phyloP scores from a whole-genome alignment of 2,888 invertebrate genomes.

The Drosophila greeni region DNA sequence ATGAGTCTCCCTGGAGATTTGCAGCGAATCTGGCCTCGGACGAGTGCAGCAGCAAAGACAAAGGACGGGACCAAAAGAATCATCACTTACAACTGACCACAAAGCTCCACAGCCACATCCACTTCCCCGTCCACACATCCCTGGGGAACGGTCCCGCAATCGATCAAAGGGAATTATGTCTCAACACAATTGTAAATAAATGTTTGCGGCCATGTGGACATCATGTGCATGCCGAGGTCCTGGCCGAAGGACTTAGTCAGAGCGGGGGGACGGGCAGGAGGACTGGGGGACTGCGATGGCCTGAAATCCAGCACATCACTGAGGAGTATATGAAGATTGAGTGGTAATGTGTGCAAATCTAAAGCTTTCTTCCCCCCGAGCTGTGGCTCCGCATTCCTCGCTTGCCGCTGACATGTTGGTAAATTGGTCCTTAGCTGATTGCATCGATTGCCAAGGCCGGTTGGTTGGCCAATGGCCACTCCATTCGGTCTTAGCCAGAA shows the following conservation, averaged over 20 bases:
- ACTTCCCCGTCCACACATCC: slow-evolving; percentile 15
- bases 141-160: slow-evolving; percentile 49
- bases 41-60: slow-evolving; percentile 47
- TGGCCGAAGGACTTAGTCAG: slow-evolving; percentile 52
- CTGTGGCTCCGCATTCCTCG: slow-evolving; percentile 25
- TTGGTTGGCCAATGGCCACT: slow-evolving; percentile 1
- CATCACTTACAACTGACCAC: slow-evolving; percentile 68
- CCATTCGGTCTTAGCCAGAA: slow-evolving; percentile 21
- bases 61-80: slow-evolving; percentile 59
- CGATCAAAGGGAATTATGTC: slow-evolving; percentile 73
- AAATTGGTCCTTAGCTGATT: slow-evolving; percentile 70
- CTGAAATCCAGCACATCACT: slow-evolving; percentile 62
- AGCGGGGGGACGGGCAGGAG: slow-evolving; percentile 13
- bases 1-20: slow-evolving; percentile 2
- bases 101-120: slow-evolving; percentile 29
- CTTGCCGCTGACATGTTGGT: slow-evolving; percentile 67
- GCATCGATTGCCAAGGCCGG: slow-evolving; percentile 53
- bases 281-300: slow-evolving; percentile 13
- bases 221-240: slow-evolving; percentile 61
- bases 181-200: slow-evolving; percentile 74
- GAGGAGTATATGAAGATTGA: slow-evolving; percentile 66
- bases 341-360: slow-evolving; percentile 73
- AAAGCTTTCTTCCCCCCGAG: slow-evolving; percentile 48
- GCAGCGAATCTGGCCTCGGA: slow-evolving; percentile 38
- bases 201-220: slow-evolving; percentile 72